Base-by-base conservation (phyloP, 2,797 vertebrate species). In the Lepilemur ruficaudatus region DNA sequence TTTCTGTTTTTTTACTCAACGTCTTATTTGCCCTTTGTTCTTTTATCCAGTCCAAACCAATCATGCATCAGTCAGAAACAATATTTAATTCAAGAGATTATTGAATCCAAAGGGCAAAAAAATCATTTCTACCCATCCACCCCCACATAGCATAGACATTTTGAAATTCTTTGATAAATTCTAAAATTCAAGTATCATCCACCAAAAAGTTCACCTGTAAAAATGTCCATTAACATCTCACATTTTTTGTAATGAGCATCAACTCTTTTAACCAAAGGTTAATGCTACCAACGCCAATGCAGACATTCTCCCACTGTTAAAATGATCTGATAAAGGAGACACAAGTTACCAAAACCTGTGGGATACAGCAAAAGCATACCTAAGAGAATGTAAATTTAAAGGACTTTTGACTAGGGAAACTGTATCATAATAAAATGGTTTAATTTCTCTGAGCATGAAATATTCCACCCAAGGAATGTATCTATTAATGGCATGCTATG, bases 401-500 rank as follows among this genome's bases (percentile, higher is more conserved):
- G 12, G 2, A 28, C 41, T 83, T 86, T 80, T 88, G 57, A 89
- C 59, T 4, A 38, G 22, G 20, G 46, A 89, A 93, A 93, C 13
- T 96, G 97, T 69, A 94, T 50, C 89, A 91, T 86, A 84, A 86
- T 9, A 75, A 98, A 98, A 94, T 75, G 65, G 11, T 92, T 41
- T 89, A 93, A 78, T 97, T 92, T 89, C 15, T 95, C 48, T 82
- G 12, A 95, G 76, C 46, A 78, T 95, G 65, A 97, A 94, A 76
- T 92, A 93, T 50, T 65, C 2, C n/a, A 86, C 61, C 73, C 67
- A 93, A 96, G 95, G 94, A 97, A 52, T 46, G 4, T 32, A 95
- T 59, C 88, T 97, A 93, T 97, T 97, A 97, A 97, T 90, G 94
- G 43, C 91, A 97, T 87, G 72, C 79, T 85, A 92, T 95, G 93